These are phyloP conservation scores for Petrocephalus microphthalmus DNA, from an alignment of 2,113 vertebrate species.

Conservation along the genomic window DNA sequence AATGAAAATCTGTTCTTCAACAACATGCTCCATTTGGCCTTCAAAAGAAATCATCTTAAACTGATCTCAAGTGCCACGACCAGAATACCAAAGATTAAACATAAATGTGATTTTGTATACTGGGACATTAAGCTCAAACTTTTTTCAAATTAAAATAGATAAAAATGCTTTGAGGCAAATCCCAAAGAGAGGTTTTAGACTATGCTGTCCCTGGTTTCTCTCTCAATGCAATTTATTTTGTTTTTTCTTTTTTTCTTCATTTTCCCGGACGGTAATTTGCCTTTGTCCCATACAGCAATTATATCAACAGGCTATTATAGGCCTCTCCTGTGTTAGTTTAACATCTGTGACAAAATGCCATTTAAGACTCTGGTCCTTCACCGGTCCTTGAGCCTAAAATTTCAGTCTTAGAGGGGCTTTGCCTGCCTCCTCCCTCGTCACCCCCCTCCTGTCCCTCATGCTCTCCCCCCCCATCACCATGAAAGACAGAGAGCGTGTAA, in stretches of 20 bases:
- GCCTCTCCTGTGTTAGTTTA: background rate
- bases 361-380: background rate
- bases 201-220: background rate
- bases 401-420: background rate
- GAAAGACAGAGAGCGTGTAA: conserved; percentile 7
- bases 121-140: background rate
- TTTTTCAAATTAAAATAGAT: background rate
- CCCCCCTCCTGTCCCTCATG: background rate
- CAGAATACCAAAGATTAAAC: background rate
- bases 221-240: background rate
- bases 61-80: background rate
- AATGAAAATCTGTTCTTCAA: background rate
- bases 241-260: background rate
- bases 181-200: background rate
- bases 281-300: conserved; percentile 11
- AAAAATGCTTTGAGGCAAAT: background rate
- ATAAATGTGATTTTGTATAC: background rate
- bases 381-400: background rate
- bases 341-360: background rate
- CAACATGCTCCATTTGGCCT: conserved; percentile 1
- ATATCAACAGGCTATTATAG: background rate
- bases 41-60: conserved; percentile 6
- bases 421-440: background rate
- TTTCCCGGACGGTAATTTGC: conserved; percentile 1
- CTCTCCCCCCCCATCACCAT: background rate